Evolutionary conservation across 2,113 vertebrate species (phyloP), one percentile per base, ranked within the genome.

Genomic region (Piliocolobus tephrosceles): DNA sequence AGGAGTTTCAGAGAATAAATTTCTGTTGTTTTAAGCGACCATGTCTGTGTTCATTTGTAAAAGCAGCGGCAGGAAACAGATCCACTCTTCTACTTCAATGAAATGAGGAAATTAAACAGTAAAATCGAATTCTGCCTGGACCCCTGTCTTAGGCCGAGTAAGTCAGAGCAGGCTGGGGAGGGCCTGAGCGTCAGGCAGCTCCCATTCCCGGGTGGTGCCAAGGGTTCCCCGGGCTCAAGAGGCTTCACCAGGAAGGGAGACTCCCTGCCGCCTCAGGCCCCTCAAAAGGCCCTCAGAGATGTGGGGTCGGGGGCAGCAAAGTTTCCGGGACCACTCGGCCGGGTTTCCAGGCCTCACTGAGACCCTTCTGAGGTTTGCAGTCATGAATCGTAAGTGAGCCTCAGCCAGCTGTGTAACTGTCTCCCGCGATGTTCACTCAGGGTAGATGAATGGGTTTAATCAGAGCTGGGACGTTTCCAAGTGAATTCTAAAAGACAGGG

Each of bases 191-290:
- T 10, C 45, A 18, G 9, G 2, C 2, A 20, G 47, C 1, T 35
- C 22, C 13, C 22, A 0, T n/a, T 6, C 25, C 50, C 17, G 7
- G 4, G 0, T 3, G 11, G 30, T 11, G 16, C 70, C 57, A 22
- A 30, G 7, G 20, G 58, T n/a, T 45, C 6, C 2, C 43, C 0
- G 0, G 16, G 68, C n/a, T 52, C 35, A n/a, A 94, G 79, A 76
- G 23, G 2, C 22, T 23, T 18, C 68, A 17, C 38, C 5, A 38
- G 20, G 70, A n/a, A 50, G n/a, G 32, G 52, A 50, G 52, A 38
- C 0, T 0, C 52, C 13, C 1, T 0, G n/a, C 14, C 43, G 68
- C 45, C n/a, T 20, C 11, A 6, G 1, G 0, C 20, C 43, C 52
- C 40, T 10, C 38, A 18, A 17, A 58, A 25, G 27, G 30, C 25